These are phyloP conservation scores for Prionace glauca DNA, from an alignment of 2,797 vertebrate genomes.

Conservation along the genomic window DNA sequence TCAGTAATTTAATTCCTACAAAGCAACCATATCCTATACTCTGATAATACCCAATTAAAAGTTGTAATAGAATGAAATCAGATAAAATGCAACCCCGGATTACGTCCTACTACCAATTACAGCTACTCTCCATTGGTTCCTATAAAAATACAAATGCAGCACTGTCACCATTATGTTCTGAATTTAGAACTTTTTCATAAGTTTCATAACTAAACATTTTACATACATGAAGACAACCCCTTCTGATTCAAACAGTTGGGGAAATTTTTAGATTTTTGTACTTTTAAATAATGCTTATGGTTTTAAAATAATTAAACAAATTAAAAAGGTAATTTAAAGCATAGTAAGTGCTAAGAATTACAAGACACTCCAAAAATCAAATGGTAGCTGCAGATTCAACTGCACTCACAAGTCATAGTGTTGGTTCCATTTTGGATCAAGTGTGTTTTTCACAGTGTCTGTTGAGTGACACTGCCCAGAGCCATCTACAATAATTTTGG, in stretches of 20 bases:
- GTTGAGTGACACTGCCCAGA: constrained; percentile 98
- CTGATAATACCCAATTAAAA: constrained; percentile 5
- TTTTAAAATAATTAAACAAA: not conserved
- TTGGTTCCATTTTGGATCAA: constrained; percentile 99
- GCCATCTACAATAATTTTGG: constrained; percentile 92
- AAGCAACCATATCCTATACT: not conserved
- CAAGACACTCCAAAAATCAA: not conserved
- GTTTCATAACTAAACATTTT: not conserved
- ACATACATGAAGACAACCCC: not conserved
- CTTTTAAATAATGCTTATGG: not conserved
- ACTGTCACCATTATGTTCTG: not conserved
- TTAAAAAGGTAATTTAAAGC: not conserved
- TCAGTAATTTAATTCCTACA: not conserved
- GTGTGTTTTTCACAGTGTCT: constrained; percentile 95
- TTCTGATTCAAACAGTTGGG: not conserved
- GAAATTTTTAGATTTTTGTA: not conserved
- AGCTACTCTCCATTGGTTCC: not conserved
- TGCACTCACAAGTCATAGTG: constrained; percentile 94
- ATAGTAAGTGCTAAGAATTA: not conserved
- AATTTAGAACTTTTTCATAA: not conserved
- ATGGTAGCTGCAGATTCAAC: not conserved
- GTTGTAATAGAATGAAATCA: not conserved
- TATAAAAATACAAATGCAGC: not conserved
- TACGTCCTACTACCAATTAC: not conserved
- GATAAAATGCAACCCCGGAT: not conserved